These are phyloP conservation scores for Glyphotaelius pellucidus DNA, from an alignment of 2,888 invertebrate species.

Conservation along the genomic window DNA sequence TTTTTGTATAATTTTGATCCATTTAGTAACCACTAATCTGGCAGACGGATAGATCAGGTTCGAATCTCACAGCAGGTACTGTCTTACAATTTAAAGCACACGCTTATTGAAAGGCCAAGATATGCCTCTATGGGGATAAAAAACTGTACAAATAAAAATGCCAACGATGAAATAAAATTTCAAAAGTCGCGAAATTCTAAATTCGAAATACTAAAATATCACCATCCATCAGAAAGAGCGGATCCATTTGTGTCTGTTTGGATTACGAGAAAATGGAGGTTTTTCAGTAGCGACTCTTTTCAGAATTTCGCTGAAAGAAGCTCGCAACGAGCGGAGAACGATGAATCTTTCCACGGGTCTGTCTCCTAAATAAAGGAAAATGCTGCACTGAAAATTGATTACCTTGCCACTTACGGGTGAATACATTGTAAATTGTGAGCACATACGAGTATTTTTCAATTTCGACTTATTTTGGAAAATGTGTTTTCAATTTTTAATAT, in stretches of 20 bases:
- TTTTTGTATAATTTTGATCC: too few relatives aligned
- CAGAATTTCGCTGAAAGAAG: background rate
- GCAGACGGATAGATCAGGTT: too few relatives aligned
- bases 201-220: background rate
- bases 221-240: background rate
- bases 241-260: background rate
- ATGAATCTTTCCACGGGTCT: background rate
- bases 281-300: background rate
- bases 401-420: constrained; percentile 29
- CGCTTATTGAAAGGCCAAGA: background rate
- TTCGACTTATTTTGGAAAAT: background rate
- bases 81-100: background rate
- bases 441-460: background rate
- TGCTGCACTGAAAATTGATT: constrained; percentile 35
- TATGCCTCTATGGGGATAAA: background rate
- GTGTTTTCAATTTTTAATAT: background rate
- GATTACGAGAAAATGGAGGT: background rate
- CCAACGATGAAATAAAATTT: background rate
- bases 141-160: background rate
- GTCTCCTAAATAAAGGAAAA: constrained; percentile 34
- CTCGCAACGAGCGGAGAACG: background rate
- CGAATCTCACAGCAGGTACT: background rate
- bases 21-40: too few relatives aligned
- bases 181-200: background rate
- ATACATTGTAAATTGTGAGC: constrained; percentile 22